Evolutionary conservation across 2,113 vertebrate species (phyloP), one percentile per base, ranked within the genome.

Genomic region (Oryzias javanicus): DNA sequence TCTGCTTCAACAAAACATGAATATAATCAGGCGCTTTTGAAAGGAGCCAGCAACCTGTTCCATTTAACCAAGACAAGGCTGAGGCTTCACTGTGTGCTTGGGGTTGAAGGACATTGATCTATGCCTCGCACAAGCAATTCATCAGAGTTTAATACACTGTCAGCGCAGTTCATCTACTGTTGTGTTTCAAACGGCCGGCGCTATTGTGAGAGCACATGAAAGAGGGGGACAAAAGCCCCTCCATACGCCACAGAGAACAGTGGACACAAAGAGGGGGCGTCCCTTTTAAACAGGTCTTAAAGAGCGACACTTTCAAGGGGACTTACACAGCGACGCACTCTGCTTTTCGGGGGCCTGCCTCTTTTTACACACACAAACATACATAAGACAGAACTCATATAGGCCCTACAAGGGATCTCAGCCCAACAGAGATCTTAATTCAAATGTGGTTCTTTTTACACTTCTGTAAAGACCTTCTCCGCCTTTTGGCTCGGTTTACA

Each of bases 131-230:
- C 86, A 86, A 88, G 84, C 90, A 89, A 91, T 92, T 92, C 91
- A 92, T 91, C 91, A 89, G 86, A 88, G 83, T 89, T 92, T 93
- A 93, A 92, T 92, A 91, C 91, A 92, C 91, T 92, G 90, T 92
- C 90, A 91, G 90, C 42, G 85, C 89, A 92, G 90, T 93, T 91
- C 90, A 92, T 93, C 91, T 89, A 91, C 86, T 85, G 90, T 90
- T 91, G 91, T 91, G 90, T 90, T 91, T 88, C 82, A 88, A 91
- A 92, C 78, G 78, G 90, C 75, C 83, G 48, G 42, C 79, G 65
- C 90, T 66, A 90, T 92, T 91, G 91, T 91, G 86, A 76, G 71
- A 57, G 64, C 85, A 90, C 82, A 91, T 93, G 89, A 91, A 91
- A 91, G 89, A 71, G 68, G 74, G 81, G 82, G 83, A 92, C 91